A percentile compares a stretch with the other conserved stretches of the same genome.
These are phyloP conservation scores for Diabrotica virgifera DNA, from an alignment of 1,140 invertebrate genomes.

Conservation along the genomic window DNA sequence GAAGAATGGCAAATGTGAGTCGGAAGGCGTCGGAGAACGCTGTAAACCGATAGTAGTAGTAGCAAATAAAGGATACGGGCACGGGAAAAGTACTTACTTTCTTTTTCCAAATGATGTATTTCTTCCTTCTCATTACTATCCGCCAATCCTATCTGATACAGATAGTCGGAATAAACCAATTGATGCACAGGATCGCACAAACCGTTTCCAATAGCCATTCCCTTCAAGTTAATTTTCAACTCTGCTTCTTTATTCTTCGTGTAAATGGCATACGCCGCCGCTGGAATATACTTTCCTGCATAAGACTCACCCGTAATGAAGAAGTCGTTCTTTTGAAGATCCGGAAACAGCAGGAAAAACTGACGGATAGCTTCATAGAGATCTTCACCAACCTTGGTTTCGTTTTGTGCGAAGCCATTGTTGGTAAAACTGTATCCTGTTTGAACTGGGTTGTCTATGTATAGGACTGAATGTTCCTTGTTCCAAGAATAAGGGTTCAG, in stretches of 20 bases:
- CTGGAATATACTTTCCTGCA: slow-evolving; percentile 79
- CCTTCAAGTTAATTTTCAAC: slow-evolving; percentile 65
- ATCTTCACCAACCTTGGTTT: slow-evolving; percentile 63
- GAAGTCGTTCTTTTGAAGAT: slow-evolving; percentile 63
- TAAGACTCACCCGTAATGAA: slow-evolving; percentile 84
- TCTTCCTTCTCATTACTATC: slow-evolving; percentile 58
- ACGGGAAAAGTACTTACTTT: slow-evolving; percentile 40
- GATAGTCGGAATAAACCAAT: slow-evolving; percentile 66
- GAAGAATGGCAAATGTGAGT: too few species aligned
- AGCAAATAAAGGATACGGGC: not conserved
- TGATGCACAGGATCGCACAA: slow-evolving; percentile 76
- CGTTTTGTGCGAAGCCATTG: slow-evolving; percentile 61
- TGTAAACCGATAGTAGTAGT: too few species aligned
- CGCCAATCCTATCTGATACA: slow-evolving; percentile 72
- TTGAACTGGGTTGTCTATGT: slow-evolving; percentile 86
- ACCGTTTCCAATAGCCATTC: slow-evolving; percentile 81
- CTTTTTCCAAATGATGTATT: slow-evolving; percentile 57
- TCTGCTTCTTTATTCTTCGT: slow-evolving; percentile 59
- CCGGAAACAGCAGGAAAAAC: slow-evolving; percentile 71
- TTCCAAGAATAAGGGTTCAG: slow-evolving; percentile 55
- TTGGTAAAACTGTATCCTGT: slow-evolving; percentile 74
- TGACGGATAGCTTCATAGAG: slow-evolving; percentile 64
- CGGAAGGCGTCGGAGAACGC: too few species aligned
- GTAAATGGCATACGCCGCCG: slow-evolving; percentile 70
- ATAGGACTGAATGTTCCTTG: slow-evolving; percentile 66